Percentiles rank a stretch among this genome's conserved stretches.
These are phyloP conservation scores for Leptodactylus fuscus DNA, from an alignment of 2,113 vertebrate species.

Conservation along the genomic window DNA sequence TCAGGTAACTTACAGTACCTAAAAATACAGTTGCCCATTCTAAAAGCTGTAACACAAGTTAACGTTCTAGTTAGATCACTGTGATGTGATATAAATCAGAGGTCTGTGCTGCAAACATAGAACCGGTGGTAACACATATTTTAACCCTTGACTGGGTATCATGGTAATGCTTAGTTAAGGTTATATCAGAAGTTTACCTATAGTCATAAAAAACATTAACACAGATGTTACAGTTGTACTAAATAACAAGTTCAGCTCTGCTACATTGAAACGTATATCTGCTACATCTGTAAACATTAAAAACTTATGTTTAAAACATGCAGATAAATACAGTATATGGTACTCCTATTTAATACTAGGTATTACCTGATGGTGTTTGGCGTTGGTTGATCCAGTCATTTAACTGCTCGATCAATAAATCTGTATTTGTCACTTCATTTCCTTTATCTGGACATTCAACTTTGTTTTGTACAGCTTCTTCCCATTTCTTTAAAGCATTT, in stretches of 20 bases:
- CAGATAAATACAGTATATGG: not conserved
- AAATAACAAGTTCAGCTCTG: not conserved
- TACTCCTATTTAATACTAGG: not conserved
- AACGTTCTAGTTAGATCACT: too few relatives aligned
- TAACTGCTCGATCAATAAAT: conserved; percentile 72
- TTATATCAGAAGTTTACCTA: too few relatives aligned
- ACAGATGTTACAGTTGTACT: too few relatives aligned
- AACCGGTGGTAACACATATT: too few relatives aligned
- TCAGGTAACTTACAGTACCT: too few relatives aligned
- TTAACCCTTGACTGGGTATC: too few relatives aligned
- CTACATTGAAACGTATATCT: not conserved
- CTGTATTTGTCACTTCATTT: conserved; percentile 70
- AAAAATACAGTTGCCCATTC: too few relatives aligned
- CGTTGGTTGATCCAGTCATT: conserved; percentile 69
- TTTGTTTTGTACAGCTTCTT: conserved; percentile 57
- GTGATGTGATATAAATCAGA: too few relatives aligned
- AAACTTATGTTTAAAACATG: not conserved
- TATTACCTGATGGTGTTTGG: conserved; percentile 85
- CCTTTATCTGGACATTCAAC: conserved; percentile 17
- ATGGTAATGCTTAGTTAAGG: too few relatives aligned
- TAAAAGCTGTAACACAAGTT: too few relatives aligned
- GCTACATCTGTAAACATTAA: not conserved
- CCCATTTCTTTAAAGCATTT: conserved; percentile 63
- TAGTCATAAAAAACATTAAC: too few relatives aligned
- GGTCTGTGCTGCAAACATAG: too few relatives aligned